phyloP scores from a whole-genome alignment of 1,140 invertebrate genomes.

The Semibalanus balanoides region DNA sequence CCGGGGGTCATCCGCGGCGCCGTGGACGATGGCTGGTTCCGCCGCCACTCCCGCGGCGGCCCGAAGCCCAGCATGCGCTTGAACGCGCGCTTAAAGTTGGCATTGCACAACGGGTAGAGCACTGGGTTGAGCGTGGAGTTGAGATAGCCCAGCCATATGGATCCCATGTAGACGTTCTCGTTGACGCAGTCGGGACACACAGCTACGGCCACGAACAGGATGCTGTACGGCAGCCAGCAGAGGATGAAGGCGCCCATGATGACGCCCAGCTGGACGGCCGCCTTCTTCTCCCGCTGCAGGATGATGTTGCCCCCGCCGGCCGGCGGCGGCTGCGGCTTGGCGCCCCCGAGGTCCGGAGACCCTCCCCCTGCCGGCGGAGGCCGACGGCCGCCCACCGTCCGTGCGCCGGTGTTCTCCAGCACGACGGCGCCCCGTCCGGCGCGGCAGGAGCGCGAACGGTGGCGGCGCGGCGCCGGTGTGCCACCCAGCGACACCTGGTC shows the following conservation, averaged over 20 bases:
- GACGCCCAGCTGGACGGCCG: constrained; percentile 46
- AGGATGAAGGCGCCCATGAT: constrained; percentile 48
- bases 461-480: not conserved
- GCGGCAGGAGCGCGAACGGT: constrained; percentile 12
- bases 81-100: constrained; percentile 39
- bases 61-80: constrained; percentile 31
- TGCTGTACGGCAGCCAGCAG: constrained; percentile 49
- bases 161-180: constrained; percentile 30
- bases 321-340: constrained; percentile 5
- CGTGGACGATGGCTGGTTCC: not conserved
- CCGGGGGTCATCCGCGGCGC: too few relatives aligned
- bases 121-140: constrained; percentile 43
- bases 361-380: constrained; percentile 8
- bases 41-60: not conserved
- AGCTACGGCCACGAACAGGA: constrained; percentile 44
- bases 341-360: not conserved
- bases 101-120: constrained; percentile 42
- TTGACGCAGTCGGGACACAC: constrained; percentile 39
- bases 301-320: constrained; percentile 22
- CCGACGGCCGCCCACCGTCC: not conserved
- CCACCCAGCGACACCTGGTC: too few relatives aligned
- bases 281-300: constrained; percentile 43
- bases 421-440: constrained; percentile 8
- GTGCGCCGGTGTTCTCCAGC: not conserved
- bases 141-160: constrained; percentile 42